Evolutionary conservation across 2,888 invertebrate species (phyloP).

Genomic region (Patella depressa): DNA sequence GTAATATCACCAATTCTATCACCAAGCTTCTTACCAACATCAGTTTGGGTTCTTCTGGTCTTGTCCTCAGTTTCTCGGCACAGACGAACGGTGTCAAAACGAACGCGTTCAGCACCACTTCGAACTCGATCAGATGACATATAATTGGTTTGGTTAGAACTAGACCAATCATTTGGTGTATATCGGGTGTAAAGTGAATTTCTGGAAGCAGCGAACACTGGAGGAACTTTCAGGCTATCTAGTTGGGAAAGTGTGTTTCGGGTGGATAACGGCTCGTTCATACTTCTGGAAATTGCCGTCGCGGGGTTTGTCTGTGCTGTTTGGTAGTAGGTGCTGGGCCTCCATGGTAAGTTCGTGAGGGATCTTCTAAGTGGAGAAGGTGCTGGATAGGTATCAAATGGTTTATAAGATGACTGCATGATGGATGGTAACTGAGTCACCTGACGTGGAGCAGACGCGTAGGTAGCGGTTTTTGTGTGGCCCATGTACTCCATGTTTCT

Average conservation of each 20-base stretch:
- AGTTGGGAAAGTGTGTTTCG: conserved; percentile 62
- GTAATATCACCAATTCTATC: conserved; percentile 92
- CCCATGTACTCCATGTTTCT: conserved; percentile 67
- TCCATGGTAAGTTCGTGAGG: conserved; percentile 68
- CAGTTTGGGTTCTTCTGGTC: conserved; percentile 74
- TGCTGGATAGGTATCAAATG: conserved; percentile 64
- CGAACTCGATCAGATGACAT: conserved; percentile 89
- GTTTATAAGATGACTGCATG: conserved; percentile 74
- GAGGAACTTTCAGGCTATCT: conserved; percentile 68
- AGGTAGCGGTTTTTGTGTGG: conserved; percentile 68
- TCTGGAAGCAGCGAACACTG: conserved; percentile 69
- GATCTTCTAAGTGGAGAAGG: conserved; percentile 68
- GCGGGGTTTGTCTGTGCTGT: conserved; percentile 63
- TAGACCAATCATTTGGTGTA: conserved; percentile 92
- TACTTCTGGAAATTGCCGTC: conserved; percentile 53
- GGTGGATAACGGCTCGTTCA: conserved; percentile 64
- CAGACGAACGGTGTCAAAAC: conserved; percentile 66
- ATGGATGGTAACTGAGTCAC: conserved; percentile 74
- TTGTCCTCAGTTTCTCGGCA: conserved; percentile 72
- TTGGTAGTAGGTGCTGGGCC: conserved; percentile 67
- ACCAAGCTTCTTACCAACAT: conserved; percentile 86
- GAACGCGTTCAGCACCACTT: conserved; percentile 74
- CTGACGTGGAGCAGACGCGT: conserved; percentile 67
- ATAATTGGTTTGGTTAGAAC: conserved; percentile 82
- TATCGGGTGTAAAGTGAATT: conserved; percentile 82